Conservation (phyloP, 2,888 invertebrate species). For the Amphipyra berbera region DNA sequence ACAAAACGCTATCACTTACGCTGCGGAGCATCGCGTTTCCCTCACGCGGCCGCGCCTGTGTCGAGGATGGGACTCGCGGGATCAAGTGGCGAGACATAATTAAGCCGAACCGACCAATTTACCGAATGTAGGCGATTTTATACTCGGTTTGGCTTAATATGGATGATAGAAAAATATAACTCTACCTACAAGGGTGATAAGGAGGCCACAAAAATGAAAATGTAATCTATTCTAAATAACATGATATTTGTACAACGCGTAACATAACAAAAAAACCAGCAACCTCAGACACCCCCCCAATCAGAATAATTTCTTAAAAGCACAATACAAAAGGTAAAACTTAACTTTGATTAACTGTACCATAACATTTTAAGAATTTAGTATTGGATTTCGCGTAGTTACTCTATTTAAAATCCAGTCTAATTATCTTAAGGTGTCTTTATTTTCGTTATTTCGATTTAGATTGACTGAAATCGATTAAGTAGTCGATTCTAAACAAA, state of each 20-base stretch:
- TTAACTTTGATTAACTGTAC: too few relatives aligned
- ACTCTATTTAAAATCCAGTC: too few relatives aligned
- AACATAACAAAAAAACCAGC: too few relatives aligned
- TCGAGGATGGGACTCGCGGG: conserved; percentile 71
- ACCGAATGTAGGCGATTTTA: conserved; percentile 20
- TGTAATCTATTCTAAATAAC: conserved; percentile 3
- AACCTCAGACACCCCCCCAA: too few relatives aligned
- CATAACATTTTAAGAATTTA: too few relatives aligned
- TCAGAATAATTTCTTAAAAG: too few relatives aligned
- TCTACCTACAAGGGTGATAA: conserved; percentile 62
- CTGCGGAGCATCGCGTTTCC: conserved; percentile 82
- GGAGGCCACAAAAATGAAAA: conserved; percentile 10
- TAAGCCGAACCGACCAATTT: conserved; percentile 68
- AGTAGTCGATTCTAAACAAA: background rate
- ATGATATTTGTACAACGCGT: background rate
- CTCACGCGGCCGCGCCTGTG: conserved; percentile 73
- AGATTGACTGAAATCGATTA: too few relatives aligned
- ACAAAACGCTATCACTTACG: conserved; percentile 90
- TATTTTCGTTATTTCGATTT: too few relatives aligned
- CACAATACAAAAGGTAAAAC: too few relatives aligned
- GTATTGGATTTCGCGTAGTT: too few relatives aligned
- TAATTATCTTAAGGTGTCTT: too few relatives aligned
- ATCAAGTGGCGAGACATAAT: conserved; percentile 67
- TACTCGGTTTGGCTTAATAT: conserved; percentile 68
- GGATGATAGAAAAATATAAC: conserved; percentile 85